A percentile compares a stretch with the other conserved stretches of the same genome.
phyloP scores from a whole-genome alignment of 2,888 invertebrate species.

The Apamea sordens region DNA sequence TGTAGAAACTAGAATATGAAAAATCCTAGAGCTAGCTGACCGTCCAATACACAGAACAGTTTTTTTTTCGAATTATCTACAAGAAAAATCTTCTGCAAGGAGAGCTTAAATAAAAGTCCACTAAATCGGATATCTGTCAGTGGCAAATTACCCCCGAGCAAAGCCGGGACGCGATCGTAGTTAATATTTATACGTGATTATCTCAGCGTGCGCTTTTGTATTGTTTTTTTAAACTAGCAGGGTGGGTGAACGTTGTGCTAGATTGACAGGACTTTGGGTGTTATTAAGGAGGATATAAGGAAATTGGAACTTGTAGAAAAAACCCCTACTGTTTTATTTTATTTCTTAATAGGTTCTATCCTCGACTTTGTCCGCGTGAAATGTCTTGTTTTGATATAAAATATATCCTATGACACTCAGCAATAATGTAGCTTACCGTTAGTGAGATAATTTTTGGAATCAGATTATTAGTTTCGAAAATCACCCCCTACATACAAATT shows the following conservation, averaged over 20 bases:
- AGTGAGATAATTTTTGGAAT: no score
- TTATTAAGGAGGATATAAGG: background rate
- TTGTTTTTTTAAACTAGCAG: conserved; percentile 35
- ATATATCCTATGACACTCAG: no score
- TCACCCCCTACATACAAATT: no score
- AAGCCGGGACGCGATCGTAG: conserved; percentile 46
- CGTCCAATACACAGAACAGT: background rate
- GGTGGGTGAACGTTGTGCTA: background rate
- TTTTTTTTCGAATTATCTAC: background rate
- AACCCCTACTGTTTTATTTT: background rate
- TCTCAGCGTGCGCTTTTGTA: conserved; percentile 34
- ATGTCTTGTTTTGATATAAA: no score
- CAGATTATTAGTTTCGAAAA: no score
- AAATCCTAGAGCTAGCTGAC: background rate
- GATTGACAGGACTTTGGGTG: background rate
- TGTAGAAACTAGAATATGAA: background rate
- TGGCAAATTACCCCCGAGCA: conserved; percentile 49
- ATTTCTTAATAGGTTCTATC: background rate
- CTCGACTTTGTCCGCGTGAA: no score
- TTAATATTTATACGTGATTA: conserved; percentile 61
- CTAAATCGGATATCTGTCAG: conserved; percentile 56
- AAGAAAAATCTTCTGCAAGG: background rate
- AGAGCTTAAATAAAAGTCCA: conserved; percentile 21
- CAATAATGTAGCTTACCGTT: no score
- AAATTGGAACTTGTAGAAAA: no score